Base-by-base conservation (phyloP, 2,888 invertebrate genomes). In the Drosophila mulleri region DNA sequence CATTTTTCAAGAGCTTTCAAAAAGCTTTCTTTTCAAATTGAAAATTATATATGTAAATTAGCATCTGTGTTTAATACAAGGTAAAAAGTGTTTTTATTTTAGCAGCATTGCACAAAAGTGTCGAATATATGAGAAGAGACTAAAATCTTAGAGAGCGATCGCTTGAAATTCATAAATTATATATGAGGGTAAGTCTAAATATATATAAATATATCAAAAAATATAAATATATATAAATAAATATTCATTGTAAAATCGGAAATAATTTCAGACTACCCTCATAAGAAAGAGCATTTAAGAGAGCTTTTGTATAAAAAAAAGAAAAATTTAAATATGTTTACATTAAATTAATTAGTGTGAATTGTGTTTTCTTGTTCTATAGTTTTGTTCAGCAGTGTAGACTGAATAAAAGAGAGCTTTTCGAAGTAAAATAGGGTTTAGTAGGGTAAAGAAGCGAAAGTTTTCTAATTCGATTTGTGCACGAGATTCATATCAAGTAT, bases 401-500 rank as follows among this genome's bases (percentile, higher is more conserved):
- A 48, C 29, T 48, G 16, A 26, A 26, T 11, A 47, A 53, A 11
- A 69, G 47, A 65, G 52, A 45, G 39, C 42, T 23, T 47, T 48
- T 35, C 6, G 14, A 26, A 26, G 26, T 26, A 4, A 9, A 8
- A 11, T 48, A 32, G 29, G 11, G 12, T 18, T 50, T 29, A n/a
- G 29, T 48, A 2, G 48, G 2, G 26, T 48, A n/a, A 48, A 8
- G 2, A 48, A 29, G 26, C 20, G 67, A 78, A 65, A 68, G 47
- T 18, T 26, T 63, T 60, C 5, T 18, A 18, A 26, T 64, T 64
- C 39, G n/a, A 32, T 57, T 57, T 57, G 32, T 35, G 44, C 44
- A 44, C 29, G 50, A 78, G 78, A 78, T 78, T 78, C 80, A 41
- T 29, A 50, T 56, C 18, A 64, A 61, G 37, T 58, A 63, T 83